phyloP scores from a whole-genome alignment of 1,140 invertebrate genomes.

The Lysiphlebus fabarum region DNA sequence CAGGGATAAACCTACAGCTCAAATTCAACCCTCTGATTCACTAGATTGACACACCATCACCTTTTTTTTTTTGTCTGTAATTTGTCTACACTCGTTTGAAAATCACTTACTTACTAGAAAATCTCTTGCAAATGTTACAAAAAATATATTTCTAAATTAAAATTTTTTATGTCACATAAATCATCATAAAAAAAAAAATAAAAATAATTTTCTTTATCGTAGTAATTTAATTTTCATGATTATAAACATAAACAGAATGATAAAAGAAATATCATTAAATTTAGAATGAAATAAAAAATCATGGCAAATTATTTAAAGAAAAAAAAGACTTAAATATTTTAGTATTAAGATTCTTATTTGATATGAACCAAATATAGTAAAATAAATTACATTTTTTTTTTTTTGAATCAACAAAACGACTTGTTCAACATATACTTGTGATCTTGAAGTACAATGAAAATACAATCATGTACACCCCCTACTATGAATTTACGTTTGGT shows the following conservation, averaged over 20 bases:
- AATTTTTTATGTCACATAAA: too few relatives aligned
- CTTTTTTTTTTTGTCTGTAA: slow-evolving; percentile 9
- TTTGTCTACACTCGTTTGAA: slow-evolving; percentile 15
- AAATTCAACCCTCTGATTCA: slow-evolving; percentile 10
- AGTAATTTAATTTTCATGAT: too few relatives aligned
- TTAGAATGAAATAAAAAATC: neutral
- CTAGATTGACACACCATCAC: slow-evolving; percentile 22
- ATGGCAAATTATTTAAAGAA: slow-evolving; percentile 6
- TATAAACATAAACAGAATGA: too few relatives aligned
- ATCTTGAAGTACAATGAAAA: slow-evolving; percentile 14
- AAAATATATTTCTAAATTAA: too few relatives aligned
- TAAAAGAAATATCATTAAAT: too few relatives aligned
- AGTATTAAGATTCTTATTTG: slow-evolving; percentile 45
- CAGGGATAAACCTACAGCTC: too few relatives aligned
- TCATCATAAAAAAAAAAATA: too few relatives aligned
- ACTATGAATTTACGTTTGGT: too few relatives aligned
- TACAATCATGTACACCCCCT: too few relatives aligned
- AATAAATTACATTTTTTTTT: slow-evolving; percentile 50
- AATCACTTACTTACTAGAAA: slow-evolving; percentile 46
- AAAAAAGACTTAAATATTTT: slow-evolving; percentile 19
- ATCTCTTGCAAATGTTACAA: slow-evolving; percentile 31
- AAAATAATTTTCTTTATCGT: too few relatives aligned
- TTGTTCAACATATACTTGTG: slow-evolving; percentile 18
- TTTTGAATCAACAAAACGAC: slow-evolving; percentile 1
- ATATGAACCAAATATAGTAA: slow-evolving; percentile 51